Percentiles rank a stretch among this genome's conserved stretches.
Conservation (phyloP, 2,113 vertebrate genomes). For the Antennarius striatus region DNA sequence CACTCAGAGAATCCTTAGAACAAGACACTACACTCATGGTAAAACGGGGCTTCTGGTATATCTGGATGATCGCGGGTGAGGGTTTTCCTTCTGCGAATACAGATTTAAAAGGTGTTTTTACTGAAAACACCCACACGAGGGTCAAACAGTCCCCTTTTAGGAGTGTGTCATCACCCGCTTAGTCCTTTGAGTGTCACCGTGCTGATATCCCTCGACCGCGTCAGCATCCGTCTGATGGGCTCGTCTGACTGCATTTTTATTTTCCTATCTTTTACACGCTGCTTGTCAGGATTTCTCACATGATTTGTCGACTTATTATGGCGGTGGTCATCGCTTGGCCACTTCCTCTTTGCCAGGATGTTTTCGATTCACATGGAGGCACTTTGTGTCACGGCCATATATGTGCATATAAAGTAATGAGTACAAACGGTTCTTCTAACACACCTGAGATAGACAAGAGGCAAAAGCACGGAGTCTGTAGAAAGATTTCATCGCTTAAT, state of each 20-base stretch:
- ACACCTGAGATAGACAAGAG: slow-evolving; percentile 79
- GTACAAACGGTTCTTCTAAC: slow-evolving; percentile 63
- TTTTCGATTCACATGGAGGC: slow-evolving; percentile 73
- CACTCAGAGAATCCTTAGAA: slow-evolving; percentile 53
- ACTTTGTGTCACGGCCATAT: slow-evolving; percentile 80
- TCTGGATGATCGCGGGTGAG: slow-evolving; percentile 36
- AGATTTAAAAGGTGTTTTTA: not conserved
- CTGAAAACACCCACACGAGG: too few relatives aligned
- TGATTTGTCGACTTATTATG: slow-evolving; percentile 30
- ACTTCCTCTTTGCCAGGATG: slow-evolving; percentile 63
- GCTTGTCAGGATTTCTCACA: not conserved
- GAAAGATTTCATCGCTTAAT: slow-evolving; percentile 39
- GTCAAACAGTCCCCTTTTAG: too few relatives aligned
- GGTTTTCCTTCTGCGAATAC: slow-evolving; percentile 44
- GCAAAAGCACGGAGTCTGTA: slow-evolving; percentile 51
- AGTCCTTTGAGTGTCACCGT: too few relatives aligned
- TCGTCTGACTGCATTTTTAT: slow-evolving; percentile 4
- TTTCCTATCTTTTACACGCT: not conserved
- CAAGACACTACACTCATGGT: slow-evolving; percentile 61
- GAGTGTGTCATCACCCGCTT: too few relatives aligned
- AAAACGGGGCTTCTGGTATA: slow-evolving; percentile 18
- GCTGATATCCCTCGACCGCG: not conserved
- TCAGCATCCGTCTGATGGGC: not conserved
- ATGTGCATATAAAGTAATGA: slow-evolving; percentile 69
- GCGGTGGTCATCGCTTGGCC: slow-evolving; percentile 66